These are phyloP conservation scores for Cantharis flavilabris DNA, from an alignment of 2,888 invertebrate species.

Conservation along the genomic window DNA sequence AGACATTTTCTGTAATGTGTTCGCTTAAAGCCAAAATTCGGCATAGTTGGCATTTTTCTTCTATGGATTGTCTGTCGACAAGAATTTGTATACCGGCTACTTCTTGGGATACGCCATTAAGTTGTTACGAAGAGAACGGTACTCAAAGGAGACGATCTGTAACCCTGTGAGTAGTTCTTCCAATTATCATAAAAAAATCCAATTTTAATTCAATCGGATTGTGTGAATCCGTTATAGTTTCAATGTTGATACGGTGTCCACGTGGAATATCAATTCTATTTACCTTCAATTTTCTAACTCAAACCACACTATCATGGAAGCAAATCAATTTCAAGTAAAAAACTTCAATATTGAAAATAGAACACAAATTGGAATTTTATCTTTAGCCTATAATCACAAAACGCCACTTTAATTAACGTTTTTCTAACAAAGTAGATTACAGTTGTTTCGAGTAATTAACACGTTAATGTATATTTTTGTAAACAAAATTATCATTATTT, in stretches of 20 bases:
- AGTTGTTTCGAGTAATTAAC: neutral
- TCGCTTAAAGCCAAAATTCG: conserved; percentile 37
- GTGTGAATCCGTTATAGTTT: conserved; percentile 4
- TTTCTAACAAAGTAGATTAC: neutral
- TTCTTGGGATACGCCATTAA: conserved; percentile 40
- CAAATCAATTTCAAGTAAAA: neutral
- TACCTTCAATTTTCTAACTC: neutral
- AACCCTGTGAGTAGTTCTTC: conserved; percentile 17
- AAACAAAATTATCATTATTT: neutral
- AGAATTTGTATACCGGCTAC: conserved; percentile 39
- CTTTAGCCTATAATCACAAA: neutral
- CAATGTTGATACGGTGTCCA: neutral
- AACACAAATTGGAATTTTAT: neutral
- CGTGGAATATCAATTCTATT: neutral
- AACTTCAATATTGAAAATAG: neutral
- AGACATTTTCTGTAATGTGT: conserved; percentile 33
- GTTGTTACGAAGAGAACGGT: conserved; percentile 16
- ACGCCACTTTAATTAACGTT: neutral
- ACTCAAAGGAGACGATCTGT: neutral
- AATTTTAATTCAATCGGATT: neutral
- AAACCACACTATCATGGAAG: too few species aligned
- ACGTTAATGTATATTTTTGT: neutral
- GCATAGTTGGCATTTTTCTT: conserved; percentile 44
- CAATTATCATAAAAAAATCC: neutral
- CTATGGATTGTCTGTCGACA: conserved; percentile 43